A percentile compares a stretch with the other conserved stretches of the same genome.
Evolutionary conservation across 1,140 invertebrate species (phyloP).

Genomic region (Pogonus chalceus): DNA sequence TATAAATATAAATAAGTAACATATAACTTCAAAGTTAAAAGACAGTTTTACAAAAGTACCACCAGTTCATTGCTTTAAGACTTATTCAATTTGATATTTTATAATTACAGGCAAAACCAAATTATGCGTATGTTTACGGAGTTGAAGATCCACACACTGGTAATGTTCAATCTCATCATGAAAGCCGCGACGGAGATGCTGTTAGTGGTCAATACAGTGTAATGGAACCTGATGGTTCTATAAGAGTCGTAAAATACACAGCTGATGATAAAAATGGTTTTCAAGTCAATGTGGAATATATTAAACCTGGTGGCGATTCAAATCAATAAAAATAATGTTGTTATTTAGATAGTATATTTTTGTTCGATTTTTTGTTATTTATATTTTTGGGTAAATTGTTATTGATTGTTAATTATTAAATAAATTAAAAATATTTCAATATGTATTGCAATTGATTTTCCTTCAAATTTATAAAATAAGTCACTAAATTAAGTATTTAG

Average conservation of each 20-base stretch:
- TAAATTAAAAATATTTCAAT: no score
- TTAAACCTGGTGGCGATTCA: not conserved
- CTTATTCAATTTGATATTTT: no score
- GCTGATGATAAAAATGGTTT: constrained; percentile 44
- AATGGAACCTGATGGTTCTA: constrained; percentile 54
- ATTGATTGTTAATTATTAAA: no score
- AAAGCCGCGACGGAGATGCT: constrained; percentile 55
- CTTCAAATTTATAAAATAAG: no score
- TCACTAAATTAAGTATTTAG: no score
- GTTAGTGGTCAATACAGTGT: constrained; percentile 57
- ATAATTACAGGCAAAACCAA: constrained; percentile 44
- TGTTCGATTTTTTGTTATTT: not conserved
- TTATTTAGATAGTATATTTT: not conserved
- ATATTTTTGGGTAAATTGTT: not conserved
- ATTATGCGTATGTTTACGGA: constrained; percentile 58
- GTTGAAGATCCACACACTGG: constrained; percentile 57
- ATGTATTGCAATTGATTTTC: no score
- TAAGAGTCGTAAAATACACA: constrained; percentile 45
- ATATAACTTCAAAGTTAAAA: no score
- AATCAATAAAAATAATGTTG: not conserved
- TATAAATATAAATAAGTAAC: no score
- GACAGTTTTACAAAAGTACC: no score
- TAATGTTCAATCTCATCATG: constrained; percentile 57
- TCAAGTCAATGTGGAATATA: constrained; percentile 30
- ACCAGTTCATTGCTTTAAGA: no score